A percentile compares a stretch with the other conserved stretches of the same genome.
These are phyloP conservation scores for Laticauda colubrina DNA, from an alignment of 2,113 vertebrate genomes.

Conservation along the genomic window DNA sequence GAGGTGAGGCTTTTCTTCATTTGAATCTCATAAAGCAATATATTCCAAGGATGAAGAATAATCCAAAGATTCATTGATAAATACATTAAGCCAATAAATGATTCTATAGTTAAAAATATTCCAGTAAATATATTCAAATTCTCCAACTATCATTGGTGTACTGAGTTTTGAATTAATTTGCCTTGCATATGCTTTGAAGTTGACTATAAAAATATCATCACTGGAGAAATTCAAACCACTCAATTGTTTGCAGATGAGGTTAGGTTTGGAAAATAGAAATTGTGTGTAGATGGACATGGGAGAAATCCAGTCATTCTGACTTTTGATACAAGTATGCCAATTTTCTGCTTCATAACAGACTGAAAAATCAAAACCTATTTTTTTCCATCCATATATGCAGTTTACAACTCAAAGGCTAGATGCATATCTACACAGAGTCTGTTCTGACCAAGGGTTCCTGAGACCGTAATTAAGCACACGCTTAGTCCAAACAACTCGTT, in stretches of 20 bases:
- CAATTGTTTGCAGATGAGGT: neutral
- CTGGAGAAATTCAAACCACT: neutral
- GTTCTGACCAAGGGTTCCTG: too few relatives aligned
- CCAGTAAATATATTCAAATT: constrained; percentile 40
- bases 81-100: constrained; percentile 31
- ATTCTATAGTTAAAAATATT: constrained; percentile 31
- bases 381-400: neutral
- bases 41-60: constrained; percentile 52
- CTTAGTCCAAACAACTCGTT: too few relatives aligned
- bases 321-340: neutral
- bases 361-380: neutral
- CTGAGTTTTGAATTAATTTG: constrained; percentile 3
- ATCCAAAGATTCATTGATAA: constrained; percentile 34
- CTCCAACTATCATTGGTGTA: constrained; percentile 17
- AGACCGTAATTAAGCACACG: too few relatives aligned
- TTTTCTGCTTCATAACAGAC: neutral
- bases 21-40: constrained; percentile 52
- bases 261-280: neutral
- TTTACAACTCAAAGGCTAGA: neutral
- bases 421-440: too few relatives aligned
- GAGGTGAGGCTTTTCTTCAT: constrained; percentile 8
- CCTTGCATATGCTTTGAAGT: neutral
- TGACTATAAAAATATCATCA: neutral
- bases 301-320: neutral
- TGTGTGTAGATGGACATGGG: neutral